Base-by-base conservation (phyloP, 2,797 vertebrate genomes). In the Lutjanus campechanus region DNA sequence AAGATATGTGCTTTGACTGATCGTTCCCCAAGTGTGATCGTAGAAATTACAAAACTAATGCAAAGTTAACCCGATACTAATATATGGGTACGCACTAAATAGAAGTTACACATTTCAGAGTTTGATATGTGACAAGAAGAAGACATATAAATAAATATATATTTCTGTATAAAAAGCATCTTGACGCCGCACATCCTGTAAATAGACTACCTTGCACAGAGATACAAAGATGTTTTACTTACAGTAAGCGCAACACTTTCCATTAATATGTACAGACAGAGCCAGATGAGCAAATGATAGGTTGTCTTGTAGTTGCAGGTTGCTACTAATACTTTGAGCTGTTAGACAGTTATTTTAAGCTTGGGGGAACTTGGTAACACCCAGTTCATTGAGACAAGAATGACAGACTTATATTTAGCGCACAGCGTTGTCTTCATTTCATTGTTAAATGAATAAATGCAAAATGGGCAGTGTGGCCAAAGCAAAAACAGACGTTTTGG, bases 261-360 rank as follows among this genome's bases (percentile, higher is more conserved):
- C 69, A 49, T 68, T 54, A 58, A 50, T 2, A 40, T 15, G 20
- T 29, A 36, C 29, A 36, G 29, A 70, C 16, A 41, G 53, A 69
- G 59, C 41, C 59, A 62, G 44, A 53, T 22, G 11, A 76, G 50
- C 59, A 55, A 59, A 63, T 61, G 40, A 75, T 50, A 20, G 51
- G 36, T 69, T 65, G 25, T 76, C 54, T 29, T 68, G 63, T 54
- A 25, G 75, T 19, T 54, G 50, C 60, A 75, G 55, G 60, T 56
- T 78, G 47, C 41, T 54, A 7, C 54, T 65, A 65, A 56, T 62
- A 60, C 60, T 55, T 72, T 41, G 40, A 54, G 8, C 56, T 62
- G 56, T 46, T 65, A 22, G 29, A 41, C 36, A 47, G 29, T 75
- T 61, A 43, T 9, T 43, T 54, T 10, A 19, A 51, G 53, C 68